Evolutionary conservation across 2,888 invertebrate species (phyloP), one percentile per base, ranked within the genome.

Genomic region (Schizaphis graminum): DNA sequence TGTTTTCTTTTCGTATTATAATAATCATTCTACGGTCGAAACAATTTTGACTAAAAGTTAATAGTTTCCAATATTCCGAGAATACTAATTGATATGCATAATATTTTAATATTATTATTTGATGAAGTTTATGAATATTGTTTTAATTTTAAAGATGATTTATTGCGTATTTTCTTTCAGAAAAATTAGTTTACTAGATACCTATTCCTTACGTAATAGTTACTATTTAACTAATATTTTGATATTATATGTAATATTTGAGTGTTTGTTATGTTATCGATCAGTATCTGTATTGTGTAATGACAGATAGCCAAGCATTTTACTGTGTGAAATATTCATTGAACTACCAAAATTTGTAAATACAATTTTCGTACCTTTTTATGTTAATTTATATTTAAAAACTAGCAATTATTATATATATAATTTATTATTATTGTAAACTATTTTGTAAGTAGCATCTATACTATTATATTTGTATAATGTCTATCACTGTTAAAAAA

Each of bases 401-500:
- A 77, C 13, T 92, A 92, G 87, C 41, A 0, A 87, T 87, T 26
- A 67, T 11, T n/a, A 53, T 21, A 77, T 35, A 77, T 35, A 77
- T 24, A 3, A 77, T 77, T 77, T 77, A 77, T 35, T 77, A 35
- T 77, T 41, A 44, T 53, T 89, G 88, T 88, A 89, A 88, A 77
- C 3, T 56, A 89, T 77, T 67, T 92, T 93, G 88, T 93, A 93
- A 89, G 88, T 93, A 93, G 92, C n/a, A 35, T 35, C 77, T 35
- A 77, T n/a, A 84, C 47, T 61, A 91, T 85, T 91, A 53, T 91
- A 85, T 92, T 77, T 77, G 24, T 89, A 92, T 77, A 56, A 88
- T 89, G 41, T 89, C 67, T 89, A 93, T 93, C 77, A 93, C 11
- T 77, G 92, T 93, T 93, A n/a, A 77, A 91, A 91, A 49, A 28